Percentiles rank a stretch among this genome's conserved stretches.
Evolutionary conservation across 2,113 vertebrate species (phyloP).

Genomic region (Zosterops lateralis): DNA sequence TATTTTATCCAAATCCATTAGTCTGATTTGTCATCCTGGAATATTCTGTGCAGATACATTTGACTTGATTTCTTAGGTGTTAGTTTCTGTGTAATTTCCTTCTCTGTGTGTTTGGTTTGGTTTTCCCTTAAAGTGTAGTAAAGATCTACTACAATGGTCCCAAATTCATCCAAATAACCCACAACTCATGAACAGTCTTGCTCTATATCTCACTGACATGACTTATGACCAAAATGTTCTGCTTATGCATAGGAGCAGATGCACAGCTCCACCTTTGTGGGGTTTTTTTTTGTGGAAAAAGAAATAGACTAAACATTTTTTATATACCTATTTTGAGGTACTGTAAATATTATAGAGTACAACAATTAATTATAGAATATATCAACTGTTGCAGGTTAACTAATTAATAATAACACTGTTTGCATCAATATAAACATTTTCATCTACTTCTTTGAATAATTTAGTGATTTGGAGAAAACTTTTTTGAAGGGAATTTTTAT

Average conservation of each 20-base stretch:
- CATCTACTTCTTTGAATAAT: not conserved
- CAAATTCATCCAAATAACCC: not conserved
- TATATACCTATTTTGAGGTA: not conserved
- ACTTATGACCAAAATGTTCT: not conserved
- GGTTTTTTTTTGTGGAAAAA: not conserved
- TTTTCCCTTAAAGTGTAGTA: not conserved
- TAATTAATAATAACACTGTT: not conserved
- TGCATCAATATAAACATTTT: not conserved
- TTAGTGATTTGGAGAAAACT: not conserved
- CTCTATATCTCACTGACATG: not conserved
- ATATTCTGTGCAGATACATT: not conserved
- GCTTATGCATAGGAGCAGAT: not conserved
- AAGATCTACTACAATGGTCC: not conserved
- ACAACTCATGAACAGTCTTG: not conserved
- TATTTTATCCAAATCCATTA: not conserved
- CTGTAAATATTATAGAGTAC: not conserved
- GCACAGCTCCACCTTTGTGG: not conserved
- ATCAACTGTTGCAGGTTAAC: not conserved
- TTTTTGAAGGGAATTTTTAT: not conserved
- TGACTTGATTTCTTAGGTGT: not conserved
- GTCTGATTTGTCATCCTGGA: not conserved
- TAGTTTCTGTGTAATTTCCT: not conserved
- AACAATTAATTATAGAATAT: not conserved
- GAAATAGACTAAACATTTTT: not conserved
- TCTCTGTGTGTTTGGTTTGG: not conserved